These are phyloP conservation scores for Peromyscus eremicus DNA, from an alignment of 2,797 vertebrate genomes.

Conservation along the genomic window DNA sequence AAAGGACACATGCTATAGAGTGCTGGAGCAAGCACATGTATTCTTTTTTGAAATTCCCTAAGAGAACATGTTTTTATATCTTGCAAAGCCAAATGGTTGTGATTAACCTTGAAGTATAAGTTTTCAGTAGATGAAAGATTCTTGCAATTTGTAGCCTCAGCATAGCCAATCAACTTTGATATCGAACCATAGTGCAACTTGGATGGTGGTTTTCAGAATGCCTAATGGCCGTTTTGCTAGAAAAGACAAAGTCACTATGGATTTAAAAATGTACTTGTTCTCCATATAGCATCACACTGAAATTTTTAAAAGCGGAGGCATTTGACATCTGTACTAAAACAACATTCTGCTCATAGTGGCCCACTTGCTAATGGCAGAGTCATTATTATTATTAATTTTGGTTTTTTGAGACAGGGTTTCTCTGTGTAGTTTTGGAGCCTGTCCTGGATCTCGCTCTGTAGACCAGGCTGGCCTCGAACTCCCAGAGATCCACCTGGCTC, in stretches of 20 bases:
- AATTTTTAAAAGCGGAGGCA: constrained; percentile 62
- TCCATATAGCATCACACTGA: neutral
- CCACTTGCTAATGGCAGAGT: neutral
- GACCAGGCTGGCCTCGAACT: no score
- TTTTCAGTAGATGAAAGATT: constrained; percentile 62
- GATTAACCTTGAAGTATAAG: constrained; percentile 72
- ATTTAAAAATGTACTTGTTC: constrained; percentile 29
- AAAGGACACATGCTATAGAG: constrained; percentile 15
- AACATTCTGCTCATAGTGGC: neutral
- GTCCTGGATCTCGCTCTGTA: no score
- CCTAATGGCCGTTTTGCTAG: constrained; percentile 47
- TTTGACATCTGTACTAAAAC: constrained; percentile 5
- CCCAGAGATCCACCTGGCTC: no score
- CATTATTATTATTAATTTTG: neutral
- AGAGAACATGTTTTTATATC: constrained; percentile 67
- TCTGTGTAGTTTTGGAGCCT: no score
- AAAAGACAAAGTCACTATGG: constrained; percentile 58
- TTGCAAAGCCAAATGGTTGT: constrained; percentile 69
- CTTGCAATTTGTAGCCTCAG: constrained; percentile 62
- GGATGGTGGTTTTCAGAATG: constrained; percentile 60
- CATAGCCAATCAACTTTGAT: constrained; percentile 59
- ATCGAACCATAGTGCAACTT: constrained; percentile 40
- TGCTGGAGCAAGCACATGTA: constrained; percentile 30
- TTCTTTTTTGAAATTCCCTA: constrained; percentile 58
- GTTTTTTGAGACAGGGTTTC: no score